Evolutionary conservation across 1,140 invertebrate genomes (phyloP), one percentile per base, ranked within the genome.

Genomic region (Delia radicum): DNA sequence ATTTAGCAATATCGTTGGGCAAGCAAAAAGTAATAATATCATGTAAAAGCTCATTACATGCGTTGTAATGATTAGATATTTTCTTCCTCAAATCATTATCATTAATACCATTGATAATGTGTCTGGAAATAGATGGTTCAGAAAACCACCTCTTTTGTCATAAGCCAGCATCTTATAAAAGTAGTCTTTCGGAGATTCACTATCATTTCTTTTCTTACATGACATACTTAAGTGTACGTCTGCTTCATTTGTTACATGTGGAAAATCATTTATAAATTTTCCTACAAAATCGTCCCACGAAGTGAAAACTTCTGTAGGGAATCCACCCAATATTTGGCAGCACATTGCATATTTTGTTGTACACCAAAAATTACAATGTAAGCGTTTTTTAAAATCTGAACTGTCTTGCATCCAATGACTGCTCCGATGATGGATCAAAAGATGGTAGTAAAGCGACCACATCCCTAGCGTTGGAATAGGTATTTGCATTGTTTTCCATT

Each of bases 51-150:
- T 67, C 3, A n/a, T 37, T 46, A n/a, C 71, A 73, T 15, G 29
- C 10, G 3, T 2, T 24, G 21, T 73, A 24, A 21, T 73, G 31
- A n/a, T 73, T 73, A 13, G 71, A 73, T n/a, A 73, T 33, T 73
- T 73, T 73, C 24, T 10, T 21, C 18, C 26, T 37, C 18, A 72
- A 72, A 72, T 31, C 31, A 12, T 27, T 12, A n/a, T 72, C 69
- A 24, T 72, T 72, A 37, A 5, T 72, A 24, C 69, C 69, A 72
- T 72, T 72, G 10, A 72, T 31, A 24, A 72, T 72, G 13, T 72
- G 69, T 72, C 33, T 33, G 1, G 18, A 13, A 24, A 42, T 72
- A 2, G 69, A 29, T 8, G 1, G 6, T 7, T 72, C 69, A 18
- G 29, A 4, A 8, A 72, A 21, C n/a, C 10, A 13, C 29, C 69